These are phyloP conservation scores for Ceratitis capitata DNA, from an alignment of 1,140 invertebrate species.

Conservation along the genomic window DNA sequence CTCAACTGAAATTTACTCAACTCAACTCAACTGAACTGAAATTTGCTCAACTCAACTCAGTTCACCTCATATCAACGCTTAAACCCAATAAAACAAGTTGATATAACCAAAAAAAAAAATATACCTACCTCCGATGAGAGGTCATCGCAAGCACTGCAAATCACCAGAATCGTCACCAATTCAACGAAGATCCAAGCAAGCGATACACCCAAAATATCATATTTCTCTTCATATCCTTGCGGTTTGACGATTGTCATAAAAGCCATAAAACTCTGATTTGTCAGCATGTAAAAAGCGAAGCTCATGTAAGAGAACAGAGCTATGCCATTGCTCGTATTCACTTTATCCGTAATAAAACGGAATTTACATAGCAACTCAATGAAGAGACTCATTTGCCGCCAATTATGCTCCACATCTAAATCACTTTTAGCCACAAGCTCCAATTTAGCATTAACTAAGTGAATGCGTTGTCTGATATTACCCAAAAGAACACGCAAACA, in stretches of 20 bases:
- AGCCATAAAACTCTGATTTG: not conserved
- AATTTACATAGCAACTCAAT: not conserved
- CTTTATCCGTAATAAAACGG: not conserved
- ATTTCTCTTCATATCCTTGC: not conserved
- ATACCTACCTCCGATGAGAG: not conserved
- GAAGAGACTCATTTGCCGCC: not conserved
- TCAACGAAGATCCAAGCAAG: not conserved
- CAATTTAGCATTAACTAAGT: not conserved
- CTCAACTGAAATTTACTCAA: too few relatives aligned
- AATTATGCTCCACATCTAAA: not conserved
- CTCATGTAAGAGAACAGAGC: not conserved
- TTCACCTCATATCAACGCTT: not conserved
- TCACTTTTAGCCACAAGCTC: not conserved
- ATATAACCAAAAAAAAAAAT: too few relatives aligned
- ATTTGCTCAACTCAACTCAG: not conserved
- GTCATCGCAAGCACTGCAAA: not conserved
- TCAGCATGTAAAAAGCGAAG: not conserved
- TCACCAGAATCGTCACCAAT: not conserved
- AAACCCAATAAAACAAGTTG: not conserved
- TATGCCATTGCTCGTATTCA: not conserved
- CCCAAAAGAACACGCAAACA: not conserved
- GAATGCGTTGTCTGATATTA: not conserved
- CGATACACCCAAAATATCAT: not conserved
- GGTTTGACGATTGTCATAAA: not conserved
- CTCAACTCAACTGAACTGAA: not conserved